Conservation (phyloP, 2,797 vertebrate species). For the Setipinna tenuifilis region DNA sequence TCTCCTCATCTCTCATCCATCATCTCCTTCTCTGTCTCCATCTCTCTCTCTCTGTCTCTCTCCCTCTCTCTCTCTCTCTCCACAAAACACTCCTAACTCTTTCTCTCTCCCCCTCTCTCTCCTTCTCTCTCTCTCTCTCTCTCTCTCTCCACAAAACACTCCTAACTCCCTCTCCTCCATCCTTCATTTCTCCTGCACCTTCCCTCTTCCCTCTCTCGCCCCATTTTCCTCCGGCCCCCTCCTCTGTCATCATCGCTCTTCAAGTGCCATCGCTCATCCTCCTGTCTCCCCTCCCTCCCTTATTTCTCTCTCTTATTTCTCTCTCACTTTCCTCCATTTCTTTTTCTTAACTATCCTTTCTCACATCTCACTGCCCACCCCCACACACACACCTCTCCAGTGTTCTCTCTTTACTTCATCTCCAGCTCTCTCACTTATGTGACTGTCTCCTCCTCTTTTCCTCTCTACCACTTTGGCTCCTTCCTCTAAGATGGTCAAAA, state of each 20-base stretch:
- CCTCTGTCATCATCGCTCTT: neutral
- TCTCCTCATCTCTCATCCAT: too few species aligned
- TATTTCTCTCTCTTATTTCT: neutral
- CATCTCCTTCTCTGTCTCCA: neutral
- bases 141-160: too few species aligned
- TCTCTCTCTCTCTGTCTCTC: neutral
- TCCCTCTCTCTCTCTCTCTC: too few species aligned
- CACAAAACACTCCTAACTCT: too few species aligned
- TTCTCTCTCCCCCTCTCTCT: neutral
- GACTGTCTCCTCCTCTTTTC: neutral
- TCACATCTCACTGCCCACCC: neutral
- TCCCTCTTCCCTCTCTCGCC: neutral
- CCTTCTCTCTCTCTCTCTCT: too few species aligned
- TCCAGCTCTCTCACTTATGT: neutral
- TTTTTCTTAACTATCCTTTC: neutral
- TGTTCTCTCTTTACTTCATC: neutral
- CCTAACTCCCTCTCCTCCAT: too few species aligned
- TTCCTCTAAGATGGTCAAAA: neutral
- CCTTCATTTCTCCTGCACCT: neutral
- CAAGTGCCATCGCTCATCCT: neutral
- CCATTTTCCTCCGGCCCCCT: neutral
- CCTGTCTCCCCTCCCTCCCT: neutral
- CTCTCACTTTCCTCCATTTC: neutral
- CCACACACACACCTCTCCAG: neutral
- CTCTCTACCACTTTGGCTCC: neutral